Percentiles rank a stretch among this genome's conserved stretches.
Conservation (phyloP, 1,140 invertebrate genomes). For the Drosophila serrata region DNA sequence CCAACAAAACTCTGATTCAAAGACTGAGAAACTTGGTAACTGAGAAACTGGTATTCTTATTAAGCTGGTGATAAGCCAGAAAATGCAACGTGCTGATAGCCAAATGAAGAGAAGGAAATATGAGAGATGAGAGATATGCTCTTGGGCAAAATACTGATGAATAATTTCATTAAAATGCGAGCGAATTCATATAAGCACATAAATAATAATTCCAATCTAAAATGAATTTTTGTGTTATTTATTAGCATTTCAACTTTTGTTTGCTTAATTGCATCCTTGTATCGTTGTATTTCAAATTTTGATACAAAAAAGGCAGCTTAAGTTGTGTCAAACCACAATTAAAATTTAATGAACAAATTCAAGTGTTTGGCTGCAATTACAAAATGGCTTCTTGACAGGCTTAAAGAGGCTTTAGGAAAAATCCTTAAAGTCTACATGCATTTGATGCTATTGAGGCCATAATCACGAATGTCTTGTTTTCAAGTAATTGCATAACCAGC, state of each 20-base stretch:
- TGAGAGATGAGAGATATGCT: constrained; percentile 5
- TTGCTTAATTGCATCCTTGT: neutral
- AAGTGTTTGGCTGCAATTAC: neutral
- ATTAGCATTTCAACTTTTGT: neutral
- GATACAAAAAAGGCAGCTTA: neutral
- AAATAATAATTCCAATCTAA: neutral
- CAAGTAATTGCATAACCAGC: constrained; percentile 19
- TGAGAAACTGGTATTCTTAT: constrained; percentile 9
- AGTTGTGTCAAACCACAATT: neutral
- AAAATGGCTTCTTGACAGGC: constrained; percentile 1
- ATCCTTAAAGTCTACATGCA: neutral
- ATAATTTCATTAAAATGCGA: constrained; percentile 13
- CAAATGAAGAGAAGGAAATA: neutral
- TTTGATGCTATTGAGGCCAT: neutral
- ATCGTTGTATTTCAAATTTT: neutral
- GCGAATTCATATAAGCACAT: neutral
- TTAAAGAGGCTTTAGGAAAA: neutral
- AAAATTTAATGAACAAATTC: neutral
- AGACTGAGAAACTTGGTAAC: neutral
- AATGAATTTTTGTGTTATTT: constrained; percentile 13
- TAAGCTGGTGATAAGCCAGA: constrained; percentile 17
- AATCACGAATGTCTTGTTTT: constrained; percentile 7
- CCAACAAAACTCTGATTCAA: neutral
- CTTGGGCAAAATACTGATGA: constrained; percentile 12
- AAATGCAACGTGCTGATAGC: constrained; percentile 38